Conservation (phyloP, 2,113 vertebrate genomes). For the Epinephelus moara region DNA sequence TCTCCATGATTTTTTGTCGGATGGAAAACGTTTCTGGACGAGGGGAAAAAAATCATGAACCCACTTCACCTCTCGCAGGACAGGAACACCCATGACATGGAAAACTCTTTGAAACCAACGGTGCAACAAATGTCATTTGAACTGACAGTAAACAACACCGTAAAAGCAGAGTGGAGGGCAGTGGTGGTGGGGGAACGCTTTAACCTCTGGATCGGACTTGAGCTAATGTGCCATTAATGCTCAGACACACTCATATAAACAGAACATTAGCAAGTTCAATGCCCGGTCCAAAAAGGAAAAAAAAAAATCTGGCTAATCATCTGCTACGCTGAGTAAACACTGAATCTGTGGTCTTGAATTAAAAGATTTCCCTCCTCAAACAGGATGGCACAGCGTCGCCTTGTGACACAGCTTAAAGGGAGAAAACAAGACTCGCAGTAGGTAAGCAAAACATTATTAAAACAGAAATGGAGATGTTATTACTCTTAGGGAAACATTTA, state of each 20-base stretch:
- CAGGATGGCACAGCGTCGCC: constrained; percentile 31
- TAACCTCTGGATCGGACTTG: constrained; percentile 45
- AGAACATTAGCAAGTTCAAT: constrained; percentile 40
- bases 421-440: constrained; percentile 38
- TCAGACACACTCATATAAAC: constrained; percentile 53
- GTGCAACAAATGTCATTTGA: constrained; percentile 44
- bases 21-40: constrained; percentile 44
- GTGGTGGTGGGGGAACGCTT: not conserved
- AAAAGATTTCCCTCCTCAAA: constrained; percentile 67
- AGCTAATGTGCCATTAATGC: constrained; percentile 65
- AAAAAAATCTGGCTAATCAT: constrained; percentile 43
- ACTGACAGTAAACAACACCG: constrained; percentile 54
- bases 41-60: constrained; percentile 43
- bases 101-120: constrained; percentile 52
- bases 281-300: not conserved
- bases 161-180: constrained; percentile 12
- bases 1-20: not conserved
- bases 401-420: constrained; percentile 13
- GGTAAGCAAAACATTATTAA: constrained; percentile 35
- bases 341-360: constrained; percentile 64
- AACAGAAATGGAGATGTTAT: not conserved
- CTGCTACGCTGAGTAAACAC: constrained; percentile 49
- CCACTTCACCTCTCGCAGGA: constrained; percentile 47
- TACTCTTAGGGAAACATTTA: constrained; percentile 2
- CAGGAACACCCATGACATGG: constrained; percentile 54